Base-by-base conservation (phyloP, 2,888 invertebrate species). In the Operophtera brumata region DNA sequence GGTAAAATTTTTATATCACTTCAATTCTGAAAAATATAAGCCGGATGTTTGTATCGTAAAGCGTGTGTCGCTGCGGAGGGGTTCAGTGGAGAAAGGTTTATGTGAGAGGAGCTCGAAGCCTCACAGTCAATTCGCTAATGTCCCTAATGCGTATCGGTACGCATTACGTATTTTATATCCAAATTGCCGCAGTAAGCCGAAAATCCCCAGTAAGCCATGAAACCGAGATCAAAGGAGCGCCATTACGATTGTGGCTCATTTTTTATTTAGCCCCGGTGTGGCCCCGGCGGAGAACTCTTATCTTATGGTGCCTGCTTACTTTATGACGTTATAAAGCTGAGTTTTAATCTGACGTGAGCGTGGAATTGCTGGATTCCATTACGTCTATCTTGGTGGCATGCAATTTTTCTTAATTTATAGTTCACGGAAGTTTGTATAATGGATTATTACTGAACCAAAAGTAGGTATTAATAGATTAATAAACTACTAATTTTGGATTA, bases 241-340 rank as follows among this genome's bases (percentile, higher is more conserved):
- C 84, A 86, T 89, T 88, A 86, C 89, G 80, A 86, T 85, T 88
- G 88, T 81, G 87, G 89, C 90, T 89, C 89, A 90, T 90, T 87
- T 89, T 89, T 90, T 90, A 90, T 90, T 90, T 88, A 90, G 81
- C 77, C 64, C 67, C 69, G 69, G 75, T 75, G 71, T 67, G 72
- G 68, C 67, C 67, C 70, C 73, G 73, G 70, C 67, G 71, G 66
- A 65, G 77, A 75, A 77, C 81, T 87, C 85, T 90, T 89, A 89
- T 89, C 89, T 88, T 86, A 84, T 84, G 80, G 80, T 74, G 68
- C 67, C 78, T 73, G 77, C 74, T 73, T 87, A 81, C 79, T 89
- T 90, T 90, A 89, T 90, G 87, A 89, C 75, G 89, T 86, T 81
- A 87, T 90, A 89, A 90, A 89, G 89, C 80, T 87, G 89, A 89